Evolutionary conservation across 2,888 invertebrate species (phyloP), one percentile per base, ranked within the genome.

Genomic region (Ferrisia virgata): DNA sequence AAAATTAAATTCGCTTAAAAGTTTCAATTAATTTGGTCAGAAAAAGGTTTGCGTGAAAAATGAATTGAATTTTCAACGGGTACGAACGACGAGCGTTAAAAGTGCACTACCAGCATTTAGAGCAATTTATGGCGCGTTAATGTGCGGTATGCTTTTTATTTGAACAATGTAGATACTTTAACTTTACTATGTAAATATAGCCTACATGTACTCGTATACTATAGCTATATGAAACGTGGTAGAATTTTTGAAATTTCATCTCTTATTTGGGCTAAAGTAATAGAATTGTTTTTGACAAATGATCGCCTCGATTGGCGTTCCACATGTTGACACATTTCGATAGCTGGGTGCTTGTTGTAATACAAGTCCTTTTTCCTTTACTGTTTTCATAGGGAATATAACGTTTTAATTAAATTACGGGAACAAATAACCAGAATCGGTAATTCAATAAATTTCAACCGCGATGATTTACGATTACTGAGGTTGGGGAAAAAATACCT

Each of bases 21-120:
- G 72, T 76, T 76, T 22, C 72, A 76, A 76, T 76, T 76, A 76
- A 76, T 76, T 76, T 33, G 22, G 72, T 11, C 36, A 76, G 18
- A 31, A 64, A 28, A 28, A 58, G 58, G 64, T 64, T 64, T 28
- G 2, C 53, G 53, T 53, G 2, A 15, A 31, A 64, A 64, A 15
- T 36, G 72, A 36, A 76, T 76, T 76, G 33, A 76, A 76, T 36
- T 76, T 69, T 76, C 72, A n/a, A n/a, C n/a, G n/a, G n/a, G n/a
- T n/a, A n/a, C n/a, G n/a, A n/a, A n/a, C n/a, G n/a, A n/a, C n/a
- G n/a, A n/a, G n/a, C n/a, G n/a, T n/a, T n/a, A n/a, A n/a, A n/a
- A n/a, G n/a, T n/a, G n/a, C n/a, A n/a, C n/a, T n/a, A n/a, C n/a
- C n/a, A n/a, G n/a, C n/a, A n/a, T n/a, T n/a, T n/a, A n/a, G n/a